These are phyloP conservation scores for Lordiphosa collinella DNA, from an alignment of 1,140 invertebrate species.

Conservation along the genomic window DNA sequence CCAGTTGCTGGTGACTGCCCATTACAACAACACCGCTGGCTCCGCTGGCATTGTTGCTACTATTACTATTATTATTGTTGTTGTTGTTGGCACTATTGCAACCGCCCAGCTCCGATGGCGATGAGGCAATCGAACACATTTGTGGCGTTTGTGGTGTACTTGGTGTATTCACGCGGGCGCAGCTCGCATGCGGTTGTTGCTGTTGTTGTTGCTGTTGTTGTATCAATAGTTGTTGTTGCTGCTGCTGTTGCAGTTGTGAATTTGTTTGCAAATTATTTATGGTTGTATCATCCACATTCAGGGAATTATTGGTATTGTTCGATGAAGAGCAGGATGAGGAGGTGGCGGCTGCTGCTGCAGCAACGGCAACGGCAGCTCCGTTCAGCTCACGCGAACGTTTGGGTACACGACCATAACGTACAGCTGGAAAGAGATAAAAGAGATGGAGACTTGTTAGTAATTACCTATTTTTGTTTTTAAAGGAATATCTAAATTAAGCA, in stretches of 20 bases:
- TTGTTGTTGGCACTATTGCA: conserved; percentile 73
- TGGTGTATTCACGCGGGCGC: conserved; percentile 72
- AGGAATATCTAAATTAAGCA: too few species aligned
- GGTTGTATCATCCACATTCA: conserved; percentile 61
- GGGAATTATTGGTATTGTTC: conserved; percentile 25
- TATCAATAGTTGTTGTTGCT: conserved; percentile 43
- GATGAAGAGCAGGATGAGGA: conserved; percentile 40
- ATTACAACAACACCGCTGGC: conserved; percentile 75
- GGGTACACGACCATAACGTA: conserved; percentile 96
- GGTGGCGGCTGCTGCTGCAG: conserved; percentile 44
- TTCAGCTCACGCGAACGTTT: conserved; percentile 93
- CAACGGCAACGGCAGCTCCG: conserved; percentile 77
- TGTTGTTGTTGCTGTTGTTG: conserved; percentile 61
- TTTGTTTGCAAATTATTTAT: conserved; percentile 47
- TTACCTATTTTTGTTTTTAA: too few species aligned
- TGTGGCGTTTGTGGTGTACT: conserved; percentile 79
- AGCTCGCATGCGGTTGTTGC: conserved; percentile 66
- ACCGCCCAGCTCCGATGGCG: conserved; percentile 76
- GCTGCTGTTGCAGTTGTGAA: conserved; percentile 47
- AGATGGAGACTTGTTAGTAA: background rate
- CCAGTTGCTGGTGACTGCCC: conserved; percentile 47
- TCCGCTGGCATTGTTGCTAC: conserved; percentile 43
- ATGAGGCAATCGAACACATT: conserved; percentile 80
- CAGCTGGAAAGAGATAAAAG: conserved; percentile 84
- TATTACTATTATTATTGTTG: conserved; percentile 34